A percentile compares a stretch with the other conserved stretches of the same genome.
Conservation (phyloP, 1,140 invertebrate species). For the Aphaenogaster floridana region DNA sequence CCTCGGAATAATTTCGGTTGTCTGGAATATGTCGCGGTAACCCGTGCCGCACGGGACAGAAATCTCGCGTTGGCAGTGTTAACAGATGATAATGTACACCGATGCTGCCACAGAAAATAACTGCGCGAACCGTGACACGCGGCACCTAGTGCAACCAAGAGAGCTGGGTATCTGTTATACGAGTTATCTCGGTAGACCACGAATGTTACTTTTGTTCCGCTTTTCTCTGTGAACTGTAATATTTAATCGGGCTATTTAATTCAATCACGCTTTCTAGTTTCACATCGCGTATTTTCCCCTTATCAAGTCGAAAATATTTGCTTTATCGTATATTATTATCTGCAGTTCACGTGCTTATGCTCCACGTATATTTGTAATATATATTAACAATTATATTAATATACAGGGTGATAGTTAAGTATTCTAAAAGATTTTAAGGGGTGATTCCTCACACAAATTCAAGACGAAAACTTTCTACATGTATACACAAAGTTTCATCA, state of each 20-base stretch:
- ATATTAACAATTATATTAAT: background rate
- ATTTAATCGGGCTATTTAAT: constrained; percentile 59
- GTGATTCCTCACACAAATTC: no score
- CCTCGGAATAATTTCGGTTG: constrained; percentile 47
- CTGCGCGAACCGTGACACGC: constrained; percentile 10
- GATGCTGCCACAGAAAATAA: constrained; percentile 51
- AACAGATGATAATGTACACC: constrained; percentile 51
- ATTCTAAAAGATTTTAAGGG: no score
- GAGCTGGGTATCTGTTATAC: constrained; percentile 31
- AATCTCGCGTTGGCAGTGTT: constrained; percentile 43
- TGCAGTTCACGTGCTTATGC: background rate
- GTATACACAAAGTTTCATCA: no score
- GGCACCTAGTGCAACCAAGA: background rate
- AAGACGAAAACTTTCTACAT: no score
- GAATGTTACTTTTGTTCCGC: constrained; percentile 38
- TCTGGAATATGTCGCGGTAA: constrained; percentile 45
- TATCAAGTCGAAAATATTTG: background rate
- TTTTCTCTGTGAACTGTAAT: constrained; percentile 36
- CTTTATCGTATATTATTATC: constrained; percentile 9
- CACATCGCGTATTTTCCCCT: background rate
- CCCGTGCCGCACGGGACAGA: constrained; percentile 1
- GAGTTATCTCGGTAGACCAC: constrained; percentile 49
- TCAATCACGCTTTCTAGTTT: constrained; percentile 19
- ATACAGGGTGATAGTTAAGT: no score
- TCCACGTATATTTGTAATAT: background rate